A percentile compares a stretch with the other conserved stretches of the same genome.
Conservation (phyloP, 2,888 invertebrate species). For the Rotaria sp. region DNA sequence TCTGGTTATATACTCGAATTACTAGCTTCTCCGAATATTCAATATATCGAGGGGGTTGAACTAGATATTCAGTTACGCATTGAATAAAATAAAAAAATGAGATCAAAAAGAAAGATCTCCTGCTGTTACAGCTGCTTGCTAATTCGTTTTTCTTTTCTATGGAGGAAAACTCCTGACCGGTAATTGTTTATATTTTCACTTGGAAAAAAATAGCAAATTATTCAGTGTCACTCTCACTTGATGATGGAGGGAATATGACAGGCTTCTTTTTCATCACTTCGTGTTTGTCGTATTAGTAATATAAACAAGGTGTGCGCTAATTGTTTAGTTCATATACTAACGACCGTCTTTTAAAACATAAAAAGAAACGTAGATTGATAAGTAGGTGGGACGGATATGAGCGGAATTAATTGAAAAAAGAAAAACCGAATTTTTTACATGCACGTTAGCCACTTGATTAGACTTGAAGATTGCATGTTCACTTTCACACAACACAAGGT, state of each 20-base stretch:
- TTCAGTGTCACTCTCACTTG: neutral
- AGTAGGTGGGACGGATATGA: neutral
- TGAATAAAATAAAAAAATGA: neutral
- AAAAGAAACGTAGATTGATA: neutral
- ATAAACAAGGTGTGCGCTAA: neutral
- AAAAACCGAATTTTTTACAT: neutral
- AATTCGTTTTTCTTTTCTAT: neutral
- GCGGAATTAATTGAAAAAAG: constrained; percentile 14
- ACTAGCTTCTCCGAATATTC: neutral
- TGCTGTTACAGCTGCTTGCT: constrained; percentile 3
- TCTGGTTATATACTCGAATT: neutral
- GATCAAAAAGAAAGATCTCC: neutral
- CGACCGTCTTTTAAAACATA: neutral
- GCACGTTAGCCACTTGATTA: neutral
- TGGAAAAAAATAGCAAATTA: neutral
- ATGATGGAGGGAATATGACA: neutral
- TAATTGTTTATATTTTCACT: neutral
- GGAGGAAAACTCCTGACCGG: neutral
- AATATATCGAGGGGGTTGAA: neutral
- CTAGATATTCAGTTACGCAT: neutral
- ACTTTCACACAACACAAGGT: neutral
- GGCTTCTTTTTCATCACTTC: neutral
- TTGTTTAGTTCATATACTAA: neutral
- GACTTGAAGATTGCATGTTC: constrained; percentile 8
- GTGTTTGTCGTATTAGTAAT: neutral